A percentile compares a stretch with the other conserved stretches of the same genome.
Evolutionary conservation across 2,888 invertebrate species (phyloP).

Genomic region (Drosophila fungiperda): DNA sequence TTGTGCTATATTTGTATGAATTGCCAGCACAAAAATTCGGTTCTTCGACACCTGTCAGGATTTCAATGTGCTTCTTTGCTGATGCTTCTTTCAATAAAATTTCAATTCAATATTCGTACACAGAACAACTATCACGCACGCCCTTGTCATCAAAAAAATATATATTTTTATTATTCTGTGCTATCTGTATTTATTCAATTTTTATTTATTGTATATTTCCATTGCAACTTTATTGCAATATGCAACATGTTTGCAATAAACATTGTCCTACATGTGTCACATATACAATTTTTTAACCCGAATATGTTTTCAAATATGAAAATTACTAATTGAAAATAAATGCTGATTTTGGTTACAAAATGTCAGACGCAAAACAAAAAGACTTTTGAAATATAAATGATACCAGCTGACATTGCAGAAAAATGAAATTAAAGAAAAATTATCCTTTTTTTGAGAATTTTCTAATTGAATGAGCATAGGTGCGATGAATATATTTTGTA

Average conservation of each 20-base stretch:
- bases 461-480: not conserved
- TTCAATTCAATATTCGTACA: slow-evolving; percentile 60
- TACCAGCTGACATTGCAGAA: not conserved
- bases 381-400: not conserved
- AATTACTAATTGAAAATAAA: slow-evolving; percentile 5
- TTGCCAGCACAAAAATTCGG: slow-evolving; percentile 17
- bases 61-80: slow-evolving; percentile 43
- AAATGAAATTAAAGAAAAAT: not conserved
- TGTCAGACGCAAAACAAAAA: no score
- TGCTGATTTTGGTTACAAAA: no score
- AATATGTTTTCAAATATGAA: slow-evolving; percentile 3
- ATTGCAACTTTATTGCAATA: slow-evolving; percentile 21
- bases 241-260: slow-evolving; percentile 57
- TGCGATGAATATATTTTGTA: not conserved
- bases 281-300: slow-evolving; percentile 10
- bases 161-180: slow-evolving; percentile 43
- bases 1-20: slow-evolving; percentile 36
- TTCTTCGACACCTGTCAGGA: slow-evolving; percentile 36
- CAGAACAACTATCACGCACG: slow-evolving; percentile 4
- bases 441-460: not conserved
- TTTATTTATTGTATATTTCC: slow-evolving; percentile 5
- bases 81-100: slow-evolving; percentile 63
- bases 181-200: slow-evolving; percentile 9
- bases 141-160: slow-evolving; percentile 10
- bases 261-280: slow-evolving; percentile 15